Conservation (phyloP, 2,113 vertebrate genomes). For the Hepsetus odoe region DNA sequence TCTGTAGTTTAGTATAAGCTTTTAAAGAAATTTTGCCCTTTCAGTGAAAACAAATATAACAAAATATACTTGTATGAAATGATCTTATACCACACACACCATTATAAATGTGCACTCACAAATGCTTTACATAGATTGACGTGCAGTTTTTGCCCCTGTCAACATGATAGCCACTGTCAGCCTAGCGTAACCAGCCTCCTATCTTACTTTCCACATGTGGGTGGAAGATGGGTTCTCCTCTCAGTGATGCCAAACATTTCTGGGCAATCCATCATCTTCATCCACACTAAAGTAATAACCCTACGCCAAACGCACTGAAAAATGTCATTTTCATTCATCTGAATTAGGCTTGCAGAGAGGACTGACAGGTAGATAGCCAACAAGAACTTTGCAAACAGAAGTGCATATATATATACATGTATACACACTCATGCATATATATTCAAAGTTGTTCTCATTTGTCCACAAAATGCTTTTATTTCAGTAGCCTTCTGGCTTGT, state of each 20-base stretch:
- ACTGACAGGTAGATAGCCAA: neutral
- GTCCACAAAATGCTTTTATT: too few species aligned
- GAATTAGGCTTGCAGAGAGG: conserved; percentile 22
- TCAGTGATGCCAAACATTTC: neutral
- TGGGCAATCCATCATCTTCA: conserved; percentile 49
- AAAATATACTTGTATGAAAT: neutral
- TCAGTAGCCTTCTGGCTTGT: too few species aligned
- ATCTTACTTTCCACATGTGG: conserved; percentile 8
- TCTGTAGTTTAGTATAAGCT: too few species aligned
- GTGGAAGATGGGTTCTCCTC: conserved; percentile 17
- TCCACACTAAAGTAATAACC: conserved; percentile 5
- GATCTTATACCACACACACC: neutral
- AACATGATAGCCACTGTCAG: conserved; percentile 40
- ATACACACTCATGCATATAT: too few species aligned
- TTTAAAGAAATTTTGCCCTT: too few species aligned
- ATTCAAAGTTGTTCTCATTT: too few species aligned
- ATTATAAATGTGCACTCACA: neutral
- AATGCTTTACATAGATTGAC: conserved; percentile 26
- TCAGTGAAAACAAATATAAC: too few species aligned
- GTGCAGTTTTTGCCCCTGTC: conserved; percentile 8
- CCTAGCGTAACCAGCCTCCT: conserved; percentile 3
- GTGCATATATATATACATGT: too few species aligned
- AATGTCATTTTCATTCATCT: conserved; percentile 23
- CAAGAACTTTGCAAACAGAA: too few species aligned
- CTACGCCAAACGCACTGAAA: neutral